A percentile compares a stretch with the other conserved stretches of the same genome.
phyloP scores from a whole-genome alignment of 2,888 invertebrate genomes.

The Trichogramma dendrolimi region DNA sequence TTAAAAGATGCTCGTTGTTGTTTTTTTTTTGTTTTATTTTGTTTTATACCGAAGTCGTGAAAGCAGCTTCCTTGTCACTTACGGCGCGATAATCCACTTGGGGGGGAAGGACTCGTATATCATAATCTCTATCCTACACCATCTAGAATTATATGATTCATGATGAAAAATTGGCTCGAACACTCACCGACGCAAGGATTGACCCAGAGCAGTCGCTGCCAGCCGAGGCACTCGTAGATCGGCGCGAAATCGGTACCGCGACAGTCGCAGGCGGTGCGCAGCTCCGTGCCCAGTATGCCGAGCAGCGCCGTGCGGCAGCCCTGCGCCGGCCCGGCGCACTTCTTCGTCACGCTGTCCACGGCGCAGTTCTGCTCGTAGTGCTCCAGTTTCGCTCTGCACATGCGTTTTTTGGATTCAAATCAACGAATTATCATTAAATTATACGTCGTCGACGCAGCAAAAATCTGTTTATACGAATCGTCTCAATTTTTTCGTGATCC shows the following conservation, averaged over 20 bases:
- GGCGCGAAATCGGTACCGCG: slow-evolving; percentile 80
- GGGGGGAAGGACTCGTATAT: too few species aligned
- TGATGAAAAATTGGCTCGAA: too few species aligned
- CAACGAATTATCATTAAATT: neutral
- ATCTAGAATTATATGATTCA: too few species aligned
- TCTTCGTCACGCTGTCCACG: slow-evolving; percentile 83
- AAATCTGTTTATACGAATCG: neutral
- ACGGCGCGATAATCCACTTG: too few species aligned
- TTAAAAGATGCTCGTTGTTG: too few species aligned
- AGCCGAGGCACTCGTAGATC: slow-evolving; percentile 82
- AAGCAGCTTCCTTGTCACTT: too few species aligned
- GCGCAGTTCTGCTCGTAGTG: slow-evolving; percentile 89
- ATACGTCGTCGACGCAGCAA: neutral
- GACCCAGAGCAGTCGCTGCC: slow-evolving; percentile 86
- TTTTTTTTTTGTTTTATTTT: too few species aligned
- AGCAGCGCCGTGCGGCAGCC: slow-evolving; percentile 82
- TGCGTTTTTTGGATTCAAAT: neutral
- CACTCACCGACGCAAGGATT: slow-evolving; percentile 88
- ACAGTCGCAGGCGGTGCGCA: slow-evolving; percentile 83
- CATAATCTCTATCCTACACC: too few species aligned
- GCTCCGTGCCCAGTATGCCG: slow-evolving; percentile 83
- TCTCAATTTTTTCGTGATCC: neutral
- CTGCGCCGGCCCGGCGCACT: slow-evolving; percentile 81
- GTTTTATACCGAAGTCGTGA: too few species aligned
- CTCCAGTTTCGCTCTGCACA: slow-evolving; percentile 71